phyloP scores from a whole-genome alignment of 2,797 vertebrate genomes.

The Chiloscyllium punctatum region DNA sequence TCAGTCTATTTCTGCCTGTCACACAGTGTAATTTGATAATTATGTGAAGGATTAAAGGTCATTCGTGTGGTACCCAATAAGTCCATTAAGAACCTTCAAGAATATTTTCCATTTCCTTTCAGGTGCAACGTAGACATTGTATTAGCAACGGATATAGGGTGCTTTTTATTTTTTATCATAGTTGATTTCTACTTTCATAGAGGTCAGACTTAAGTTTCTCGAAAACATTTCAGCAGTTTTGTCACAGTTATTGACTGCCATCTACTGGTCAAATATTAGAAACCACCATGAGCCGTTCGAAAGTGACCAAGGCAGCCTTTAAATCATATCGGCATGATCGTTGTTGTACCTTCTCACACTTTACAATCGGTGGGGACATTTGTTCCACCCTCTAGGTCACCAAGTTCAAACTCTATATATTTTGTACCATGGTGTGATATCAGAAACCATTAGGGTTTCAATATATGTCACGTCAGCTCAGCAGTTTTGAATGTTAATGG shows the following conservation, averaged over 20 bases:
- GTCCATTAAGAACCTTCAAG: background rate
- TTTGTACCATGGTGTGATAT: background rate
- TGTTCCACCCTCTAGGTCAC: background rate
- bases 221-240: background rate
- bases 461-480: background rate
- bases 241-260: constrained; percentile 8
- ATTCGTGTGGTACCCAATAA: background rate
- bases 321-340: too few species aligned
- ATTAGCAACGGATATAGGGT: background rate
- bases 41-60: background rate
- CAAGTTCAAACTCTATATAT: background rate
- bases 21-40: background rate
- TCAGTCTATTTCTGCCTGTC: background rate
- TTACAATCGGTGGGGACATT: background rate
- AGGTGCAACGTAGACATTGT: background rate
- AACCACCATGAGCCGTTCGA: background rate
- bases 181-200: background rate
- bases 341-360: background rate
- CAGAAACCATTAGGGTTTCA: background rate
- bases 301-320: background rate
- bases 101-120: constrained; percentile 5
- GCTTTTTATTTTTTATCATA: background rate
- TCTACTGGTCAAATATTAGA: background rate
- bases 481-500: background rate
- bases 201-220: background rate